phyloP scores from a whole-genome alignment of 2,888 invertebrate species.

The Machimus rusticus region DNA sequence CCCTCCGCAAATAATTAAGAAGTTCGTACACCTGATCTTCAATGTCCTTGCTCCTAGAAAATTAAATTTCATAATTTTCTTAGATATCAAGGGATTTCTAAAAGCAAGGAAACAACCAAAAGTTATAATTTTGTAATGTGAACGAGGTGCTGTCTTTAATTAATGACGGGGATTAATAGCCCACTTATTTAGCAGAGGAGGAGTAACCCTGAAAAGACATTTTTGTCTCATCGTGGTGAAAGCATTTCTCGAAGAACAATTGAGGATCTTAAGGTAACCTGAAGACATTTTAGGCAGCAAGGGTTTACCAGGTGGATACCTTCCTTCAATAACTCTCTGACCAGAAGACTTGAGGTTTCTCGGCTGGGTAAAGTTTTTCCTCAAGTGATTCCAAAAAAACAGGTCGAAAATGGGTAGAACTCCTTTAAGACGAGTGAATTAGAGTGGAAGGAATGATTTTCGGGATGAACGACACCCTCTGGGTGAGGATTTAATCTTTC shows the following conservation, averaged over 20 bases:
- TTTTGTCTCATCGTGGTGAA: not conserved
- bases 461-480: constrained; percentile 9
- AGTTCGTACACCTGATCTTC: not conserved
- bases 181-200: not conserved
- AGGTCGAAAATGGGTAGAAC: not conserved
- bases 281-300: not conserved
- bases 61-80: not conserved
- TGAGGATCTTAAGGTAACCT: not conserved
- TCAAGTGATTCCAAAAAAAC: not conserved
- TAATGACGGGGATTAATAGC: not conserved
- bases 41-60: not conserved
- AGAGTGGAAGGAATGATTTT: constrained; percentile 34
- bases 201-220: not conserved
- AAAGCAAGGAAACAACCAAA: not conserved
- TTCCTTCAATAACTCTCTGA: not conserved
- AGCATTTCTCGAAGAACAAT: not conserved
- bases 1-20: not conserved
- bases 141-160: not conserved
- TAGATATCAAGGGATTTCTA: not conserved
- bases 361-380: not conserved
- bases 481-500: constrained; percentile 32
- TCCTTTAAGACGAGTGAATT: not conserved
- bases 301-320: not conserved
- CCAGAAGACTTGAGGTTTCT: not conserved
- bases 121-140: not conserved